Percentiles rank a stretch among this genome's conserved stretches.
Evolutionary conservation across 2,797 vertebrate genomes (phyloP).

Genomic region (Smutsia gigantea): DNA sequence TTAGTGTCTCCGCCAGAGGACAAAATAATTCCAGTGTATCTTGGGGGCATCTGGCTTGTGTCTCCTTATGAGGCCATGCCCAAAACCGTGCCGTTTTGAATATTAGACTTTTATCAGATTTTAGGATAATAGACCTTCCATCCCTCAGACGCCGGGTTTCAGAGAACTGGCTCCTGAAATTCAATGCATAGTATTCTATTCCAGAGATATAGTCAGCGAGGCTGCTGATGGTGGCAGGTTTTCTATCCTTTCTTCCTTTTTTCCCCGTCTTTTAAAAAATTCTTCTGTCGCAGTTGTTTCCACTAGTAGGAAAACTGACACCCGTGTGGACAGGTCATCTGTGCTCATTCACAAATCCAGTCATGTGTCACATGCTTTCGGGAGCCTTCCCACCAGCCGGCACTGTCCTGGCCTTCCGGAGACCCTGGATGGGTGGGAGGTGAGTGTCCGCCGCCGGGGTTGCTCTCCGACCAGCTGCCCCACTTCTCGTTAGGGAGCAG

Average conservation of each 20-base stretch:
- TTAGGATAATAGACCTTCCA: background rate
- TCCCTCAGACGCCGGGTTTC: background rate
- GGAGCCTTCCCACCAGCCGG: background rate
- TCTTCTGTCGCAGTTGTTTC: background rate
- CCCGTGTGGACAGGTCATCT: background rate
- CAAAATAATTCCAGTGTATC: background rate
- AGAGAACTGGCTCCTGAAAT: background rate
- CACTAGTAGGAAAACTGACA: background rate
- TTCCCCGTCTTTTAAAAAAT: background rate
- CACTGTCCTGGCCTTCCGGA: background rate
- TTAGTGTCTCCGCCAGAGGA: background rate
- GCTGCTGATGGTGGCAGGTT: background rate
- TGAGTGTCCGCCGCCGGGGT: accelerated
- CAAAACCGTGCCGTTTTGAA: background rate
- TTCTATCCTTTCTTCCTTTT: background rate
- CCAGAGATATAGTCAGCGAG: background rate
- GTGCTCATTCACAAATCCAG: background rate
- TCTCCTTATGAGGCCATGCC: background rate
- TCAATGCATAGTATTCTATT: background rate
- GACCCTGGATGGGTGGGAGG: background rate
- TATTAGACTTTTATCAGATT: conserved; percentile 41
- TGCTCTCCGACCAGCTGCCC: accelerated
- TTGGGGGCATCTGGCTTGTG: background rate
- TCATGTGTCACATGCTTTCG: background rate
- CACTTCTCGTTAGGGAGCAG: background rate